Percentiles rank a stretch among this genome's conserved stretches.
Evolutionary conservation across 2,888 invertebrate genomes (phyloP).

Genomic region (Cinara cedri): DNA sequence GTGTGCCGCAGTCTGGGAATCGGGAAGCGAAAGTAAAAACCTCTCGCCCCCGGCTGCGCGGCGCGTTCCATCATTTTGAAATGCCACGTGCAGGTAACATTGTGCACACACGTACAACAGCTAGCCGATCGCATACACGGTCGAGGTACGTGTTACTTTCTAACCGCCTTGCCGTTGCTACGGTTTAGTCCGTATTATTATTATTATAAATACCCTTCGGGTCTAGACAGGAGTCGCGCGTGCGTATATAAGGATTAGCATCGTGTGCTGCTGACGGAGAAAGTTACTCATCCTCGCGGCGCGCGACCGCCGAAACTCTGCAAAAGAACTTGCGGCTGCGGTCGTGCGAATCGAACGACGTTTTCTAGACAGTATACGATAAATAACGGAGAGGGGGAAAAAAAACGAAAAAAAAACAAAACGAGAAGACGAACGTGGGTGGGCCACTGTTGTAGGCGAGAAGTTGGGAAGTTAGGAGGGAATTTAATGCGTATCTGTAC

Average conservation of each 20-base stretch:
- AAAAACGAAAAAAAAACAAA: too few relatives aligned
- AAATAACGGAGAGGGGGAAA: too few relatives aligned
- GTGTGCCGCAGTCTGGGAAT: conserved; percentile 4
- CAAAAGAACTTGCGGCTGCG: neutral
- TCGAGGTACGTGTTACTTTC: conserved; percentile 51
- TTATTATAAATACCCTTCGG: conserved; percentile 14
- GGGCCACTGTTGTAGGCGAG: too few relatives aligned
- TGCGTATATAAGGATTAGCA: conserved; percentile 27
- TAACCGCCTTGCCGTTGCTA: conserved; percentile 12
- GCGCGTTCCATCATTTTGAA: conserved; percentile 44
- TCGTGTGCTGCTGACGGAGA: conserved; percentile 13
- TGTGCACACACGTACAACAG: neutral
- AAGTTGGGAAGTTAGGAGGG: too few relatives aligned
- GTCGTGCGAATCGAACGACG: neutral
- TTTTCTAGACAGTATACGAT: conserved; percentile 4
- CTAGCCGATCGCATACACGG: neutral
- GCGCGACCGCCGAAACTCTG: neutral
- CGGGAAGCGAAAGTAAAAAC: conserved; percentile 49
- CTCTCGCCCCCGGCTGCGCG: conserved; percentile 33
- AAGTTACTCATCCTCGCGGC: conserved; percentile 24
- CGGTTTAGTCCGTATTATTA: neutral
- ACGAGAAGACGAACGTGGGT: too few relatives aligned
- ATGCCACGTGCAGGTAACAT: neutral
- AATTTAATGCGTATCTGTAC: too few relatives aligned
- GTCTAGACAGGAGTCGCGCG: conserved; percentile 5